phyloP scores from a whole-genome alignment of 1,140 invertebrate species.

The Lepidostoma basale region DNA sequence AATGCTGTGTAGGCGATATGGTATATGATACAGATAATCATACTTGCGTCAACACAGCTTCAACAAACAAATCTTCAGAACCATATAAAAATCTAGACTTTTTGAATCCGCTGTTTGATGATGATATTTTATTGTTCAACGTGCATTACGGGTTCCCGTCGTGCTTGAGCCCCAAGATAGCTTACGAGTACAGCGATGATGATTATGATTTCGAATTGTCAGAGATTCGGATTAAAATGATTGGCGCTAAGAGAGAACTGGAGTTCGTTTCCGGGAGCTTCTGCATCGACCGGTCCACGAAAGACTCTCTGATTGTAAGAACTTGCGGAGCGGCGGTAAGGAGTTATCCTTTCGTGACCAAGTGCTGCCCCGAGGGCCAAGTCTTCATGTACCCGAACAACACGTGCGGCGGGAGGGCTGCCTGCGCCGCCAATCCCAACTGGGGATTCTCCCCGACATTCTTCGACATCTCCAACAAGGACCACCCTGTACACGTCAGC shows the following conservation, averaged over 20 bases:
- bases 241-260: not conserved
- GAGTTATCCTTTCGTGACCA: constrained; percentile 52
- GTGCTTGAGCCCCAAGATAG: constrained; percentile 20
- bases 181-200: constrained; percentile 4
- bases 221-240: constrained; percentile 9
- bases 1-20: constrained; percentile 34
- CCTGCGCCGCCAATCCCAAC: not conserved
- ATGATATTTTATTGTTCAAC: constrained; percentile 11
- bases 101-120: constrained; percentile 24
- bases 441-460: constrained; percentile 25
- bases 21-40: constrained; percentile 35
- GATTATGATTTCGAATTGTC: constrained; percentile 27
- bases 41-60: constrained; percentile 1
- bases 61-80: not conserved
- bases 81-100: not conserved
- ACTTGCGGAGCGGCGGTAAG: constrained; percentile 51
- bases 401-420: not conserved
- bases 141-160: constrained; percentile 7
- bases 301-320: constrained; percentile 48
- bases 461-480: constrained; percentile 18
- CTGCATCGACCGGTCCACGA: constrained; percentile 52
- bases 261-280: constrained; percentile 49
- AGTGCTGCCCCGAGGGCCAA: constrained; percentile 56
- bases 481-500: not conserved
- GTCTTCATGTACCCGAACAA: constrained; percentile 38